A percentile compares a stretch with the other conserved stretches of the same genome.
Conservation (phyloP, 2,797 vertebrate genomes). For the Muraenolepis orangiensis region DNA sequence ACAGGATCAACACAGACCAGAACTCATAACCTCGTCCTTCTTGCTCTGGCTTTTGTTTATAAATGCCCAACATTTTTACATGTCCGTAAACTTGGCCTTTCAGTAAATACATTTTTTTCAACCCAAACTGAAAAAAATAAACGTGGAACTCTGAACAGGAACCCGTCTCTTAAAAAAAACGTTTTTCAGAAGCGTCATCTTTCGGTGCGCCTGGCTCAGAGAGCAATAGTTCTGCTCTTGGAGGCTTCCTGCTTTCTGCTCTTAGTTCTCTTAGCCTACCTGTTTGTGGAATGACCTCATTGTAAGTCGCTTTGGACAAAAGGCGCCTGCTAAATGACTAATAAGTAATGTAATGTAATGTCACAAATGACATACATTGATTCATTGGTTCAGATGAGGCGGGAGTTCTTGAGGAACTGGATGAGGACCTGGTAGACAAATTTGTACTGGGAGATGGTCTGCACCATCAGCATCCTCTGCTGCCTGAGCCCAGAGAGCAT, state of each 20-base stretch:
- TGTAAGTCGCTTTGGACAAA: too few species aligned
- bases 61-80: slow-evolving; percentile 15
- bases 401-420: slow-evolving; percentile 93
- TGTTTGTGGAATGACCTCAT: too few species aligned
- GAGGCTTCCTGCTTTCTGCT: too few species aligned
- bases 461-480: slow-evolving; percentile 95
- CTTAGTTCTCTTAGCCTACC: too few species aligned
- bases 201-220: too few species aligned
- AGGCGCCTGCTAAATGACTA: too few species aligned
- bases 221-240: too few species aligned
- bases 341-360: too few species aligned
- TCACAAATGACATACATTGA: too few species aligned
- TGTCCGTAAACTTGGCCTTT: background rate
- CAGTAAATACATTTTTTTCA: background rate
- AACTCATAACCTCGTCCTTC: slow-evolving; percentile 15
- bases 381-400: slow-evolving; percentile 82
- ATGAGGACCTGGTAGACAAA: slow-evolving; percentile 97
- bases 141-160: too few species aligned
- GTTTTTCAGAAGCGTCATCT: too few species aligned
- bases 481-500: slow-evolving; percentile 89
- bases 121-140: background rate
- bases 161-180: too few species aligned
- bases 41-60: slow-evolving; percentile 20
- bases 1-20: slow-evolving; percentile 16
- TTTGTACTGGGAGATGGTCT: slow-evolving; percentile 94